phyloP scores from a whole-genome alignment of 1,140 invertebrate species.

The Whitmania pigra region DNA sequence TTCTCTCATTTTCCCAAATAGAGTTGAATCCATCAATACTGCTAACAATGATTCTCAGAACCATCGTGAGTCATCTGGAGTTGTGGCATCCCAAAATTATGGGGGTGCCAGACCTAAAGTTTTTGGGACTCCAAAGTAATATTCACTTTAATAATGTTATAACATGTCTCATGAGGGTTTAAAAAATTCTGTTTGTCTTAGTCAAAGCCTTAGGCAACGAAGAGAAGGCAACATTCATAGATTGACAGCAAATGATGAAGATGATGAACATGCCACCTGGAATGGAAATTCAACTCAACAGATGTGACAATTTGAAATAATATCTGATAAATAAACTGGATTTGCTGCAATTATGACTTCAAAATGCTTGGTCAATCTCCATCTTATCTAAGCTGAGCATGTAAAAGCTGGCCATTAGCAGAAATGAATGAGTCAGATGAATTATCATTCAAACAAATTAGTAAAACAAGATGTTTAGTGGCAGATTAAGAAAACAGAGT shows the following conservation, averaged over 20 bases:
- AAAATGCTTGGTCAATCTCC: too few relatives aligned
- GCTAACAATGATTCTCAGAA: neutral
- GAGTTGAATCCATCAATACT: neutral
- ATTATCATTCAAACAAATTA: too few relatives aligned
- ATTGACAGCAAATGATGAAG: slow-evolving; percentile 16
- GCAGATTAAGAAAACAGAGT: too few relatives aligned
- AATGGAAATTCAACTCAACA: slow-evolving; percentile 21
- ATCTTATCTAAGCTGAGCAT: too few relatives aligned
- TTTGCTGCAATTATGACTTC: too few relatives aligned
- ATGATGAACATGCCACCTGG: slow-evolving; percentile 17
- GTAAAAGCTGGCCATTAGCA: too few relatives aligned
- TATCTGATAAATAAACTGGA: too few relatives aligned
- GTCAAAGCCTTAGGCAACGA: slow-evolving; percentile 1
- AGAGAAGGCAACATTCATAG: slow-evolving; percentile 11
- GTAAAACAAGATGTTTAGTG: too few relatives aligned
- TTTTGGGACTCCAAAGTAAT: neutral
- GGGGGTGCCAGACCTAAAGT: neutral
- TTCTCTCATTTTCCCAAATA: neutral
- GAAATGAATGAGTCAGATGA: too few relatives aligned
- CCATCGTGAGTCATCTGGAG: neutral
- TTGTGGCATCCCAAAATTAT: neutral
- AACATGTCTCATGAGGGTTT: neutral
- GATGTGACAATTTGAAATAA: slow-evolving; percentile 2
- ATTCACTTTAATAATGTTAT: neutral
- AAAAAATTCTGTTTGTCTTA: neutral